Conservation (phyloP, 2,888 invertebrate species). For the Scelioninae gen. 1 region DNA sequence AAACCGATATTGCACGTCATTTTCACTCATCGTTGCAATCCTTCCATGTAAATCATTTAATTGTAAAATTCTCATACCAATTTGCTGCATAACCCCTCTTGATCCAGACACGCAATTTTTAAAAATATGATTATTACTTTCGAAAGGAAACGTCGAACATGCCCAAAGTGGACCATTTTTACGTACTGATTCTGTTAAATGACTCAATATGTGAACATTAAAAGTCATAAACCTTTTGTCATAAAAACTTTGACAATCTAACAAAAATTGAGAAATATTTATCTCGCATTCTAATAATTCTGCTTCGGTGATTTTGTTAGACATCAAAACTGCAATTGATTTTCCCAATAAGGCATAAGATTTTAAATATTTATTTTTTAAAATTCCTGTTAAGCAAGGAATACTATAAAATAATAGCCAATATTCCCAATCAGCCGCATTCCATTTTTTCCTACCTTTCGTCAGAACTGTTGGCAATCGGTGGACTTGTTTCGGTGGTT, state of each 20-base stretch:
- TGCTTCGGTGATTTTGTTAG: slow-evolving; percentile 11
- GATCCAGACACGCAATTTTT: slow-evolving; percentile 24
- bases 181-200: slow-evolving; percentile 6
- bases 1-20: slow-evolving; percentile 5
- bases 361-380: slow-evolving; percentile 15
- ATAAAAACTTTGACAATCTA: slow-evolving; percentile 31
- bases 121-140: slow-evolving; percentile 27
- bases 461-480: slow-evolving; percentile 28
- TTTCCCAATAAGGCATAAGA: slow-evolving; percentile 40
- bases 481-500: slow-evolving; percentile 24
- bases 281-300: slow-evolving; percentile 37
- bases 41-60: slow-evolving; percentile 23
- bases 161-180: slow-evolving; percentile 32
- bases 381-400: slow-evolving; percentile 42
- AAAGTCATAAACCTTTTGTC: slow-evolving; percentile 33
- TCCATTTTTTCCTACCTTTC: slow-evolving; percentile 27
- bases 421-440: slow-evolving; percentile 56
- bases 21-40: slow-evolving; percentile 3
- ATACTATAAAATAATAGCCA: slow-evolving; percentile 62
- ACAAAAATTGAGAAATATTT: slow-evolving; percentile 14
- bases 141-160: slow-evolving; percentile 40
- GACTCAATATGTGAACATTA: slow-evolving; percentile 38
- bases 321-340: slow-evolving; percentile 26
- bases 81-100: slow-evolving; percentile 31
- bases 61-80: slow-evolving; percentile 23